phyloP scores from a whole-genome alignment of 2,113 vertebrate genomes.

The Laticauda laticaudata region DNA sequence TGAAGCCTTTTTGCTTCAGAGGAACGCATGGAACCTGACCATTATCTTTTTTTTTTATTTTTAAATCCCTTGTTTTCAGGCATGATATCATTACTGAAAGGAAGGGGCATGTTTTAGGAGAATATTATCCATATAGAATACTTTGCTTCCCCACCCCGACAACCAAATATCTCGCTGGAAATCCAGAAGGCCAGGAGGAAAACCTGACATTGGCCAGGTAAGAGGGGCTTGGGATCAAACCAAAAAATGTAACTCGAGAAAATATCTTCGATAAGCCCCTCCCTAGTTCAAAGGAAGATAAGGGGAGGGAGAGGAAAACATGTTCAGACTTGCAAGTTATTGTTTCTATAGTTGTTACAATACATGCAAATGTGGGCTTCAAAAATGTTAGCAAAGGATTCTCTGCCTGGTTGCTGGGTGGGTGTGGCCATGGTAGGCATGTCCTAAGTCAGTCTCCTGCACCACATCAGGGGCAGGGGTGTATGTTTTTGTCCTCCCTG shows the following conservation, averaged over 20 bases:
- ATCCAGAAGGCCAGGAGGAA: too few species aligned
- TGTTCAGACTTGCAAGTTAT: neutral
- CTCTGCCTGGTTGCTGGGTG: too few species aligned
- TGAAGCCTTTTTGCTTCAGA: neutral
- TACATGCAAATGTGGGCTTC: neutral
- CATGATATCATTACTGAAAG: neutral
- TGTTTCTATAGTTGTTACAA: neutral
- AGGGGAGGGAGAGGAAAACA: neutral
- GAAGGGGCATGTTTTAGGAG: neutral
- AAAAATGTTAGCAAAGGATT: too few species aligned
- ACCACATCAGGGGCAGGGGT: too few species aligned
- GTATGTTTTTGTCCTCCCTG: too few species aligned
- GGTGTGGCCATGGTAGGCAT: too few species aligned
- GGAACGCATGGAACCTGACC: neutral
- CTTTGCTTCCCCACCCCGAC: neutral
- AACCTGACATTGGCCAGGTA: too few species aligned
- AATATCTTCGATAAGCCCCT: neutral
- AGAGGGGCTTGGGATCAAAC: too few species aligned
- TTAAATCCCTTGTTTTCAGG: neutral
- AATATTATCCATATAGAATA: neutral
- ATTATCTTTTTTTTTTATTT: too few species aligned
- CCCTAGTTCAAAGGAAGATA: neutral
- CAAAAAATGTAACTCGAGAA: neutral
- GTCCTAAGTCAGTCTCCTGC: too few species aligned
- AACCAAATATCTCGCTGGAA: neutral